Conservation (phyloP, 2,888 invertebrate species). For the Teleiodes luculella region DNA sequence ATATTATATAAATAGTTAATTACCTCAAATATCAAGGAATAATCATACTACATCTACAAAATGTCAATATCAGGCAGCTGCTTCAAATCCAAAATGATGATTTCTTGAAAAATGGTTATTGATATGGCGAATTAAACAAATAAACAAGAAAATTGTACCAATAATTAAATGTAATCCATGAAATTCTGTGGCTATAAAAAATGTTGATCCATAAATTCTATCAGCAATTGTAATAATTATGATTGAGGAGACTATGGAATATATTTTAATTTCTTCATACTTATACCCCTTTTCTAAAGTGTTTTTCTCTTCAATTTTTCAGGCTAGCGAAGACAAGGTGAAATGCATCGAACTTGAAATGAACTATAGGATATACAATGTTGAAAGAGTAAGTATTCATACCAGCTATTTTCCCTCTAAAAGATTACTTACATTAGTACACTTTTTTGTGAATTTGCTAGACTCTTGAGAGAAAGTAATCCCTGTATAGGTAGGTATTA, state of each 20-base stretch:
- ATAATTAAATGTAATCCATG: slow-evolving; percentile 86
- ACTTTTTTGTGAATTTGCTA: no score
- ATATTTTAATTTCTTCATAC: no score
- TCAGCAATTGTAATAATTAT: no score
- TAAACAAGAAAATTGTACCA: slow-evolving; percentile 51
- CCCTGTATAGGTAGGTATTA: no score
- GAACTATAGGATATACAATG: slow-evolving; percentile 87
- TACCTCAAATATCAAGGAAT: slow-evolving; percentile 79
- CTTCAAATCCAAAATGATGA: slow-evolving; percentile 62
- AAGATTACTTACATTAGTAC: no score
- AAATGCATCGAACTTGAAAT: slow-evolving; percentile 86
- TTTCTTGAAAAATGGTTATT: slow-evolving; percentile 52
- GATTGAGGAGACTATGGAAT: no score
- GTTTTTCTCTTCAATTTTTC: no score
- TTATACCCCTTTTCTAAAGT: no score
- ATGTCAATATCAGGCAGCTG: slow-evolving; percentile 65
- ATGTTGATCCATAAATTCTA: no score
- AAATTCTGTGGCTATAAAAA: slow-evolving; percentile 87
- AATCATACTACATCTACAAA: slow-evolving; percentile 62
- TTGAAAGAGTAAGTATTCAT: slow-evolving; percentile 82
- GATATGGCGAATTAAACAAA: slow-evolving; percentile 51
- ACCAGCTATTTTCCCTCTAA: no score
- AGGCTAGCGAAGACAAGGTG: slow-evolving; percentile 40
- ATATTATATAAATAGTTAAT: no score
- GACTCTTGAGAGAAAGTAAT: no score